A percentile compares a stretch with the other conserved stretches of the same genome.
Evolutionary conservation across 2,888 invertebrate genomes (phyloP).

Genomic region (Sminthurinus aureus): DNA sequence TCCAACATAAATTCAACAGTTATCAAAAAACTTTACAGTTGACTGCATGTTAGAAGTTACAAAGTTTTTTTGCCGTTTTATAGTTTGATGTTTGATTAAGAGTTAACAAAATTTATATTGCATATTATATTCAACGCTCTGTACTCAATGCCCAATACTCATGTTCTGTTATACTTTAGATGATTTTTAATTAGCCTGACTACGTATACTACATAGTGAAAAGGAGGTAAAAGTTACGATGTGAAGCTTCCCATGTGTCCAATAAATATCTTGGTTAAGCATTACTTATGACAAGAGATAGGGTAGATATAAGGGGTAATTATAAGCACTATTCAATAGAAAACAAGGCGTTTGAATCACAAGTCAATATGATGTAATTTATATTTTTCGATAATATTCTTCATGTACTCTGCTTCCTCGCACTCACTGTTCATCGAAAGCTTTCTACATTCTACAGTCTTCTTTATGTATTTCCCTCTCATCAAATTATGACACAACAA

Average conservation of each 20-base stretch:
- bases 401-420: not conserved
- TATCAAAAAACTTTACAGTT: no score
- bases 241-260: not conserved
- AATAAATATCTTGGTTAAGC: slow-evolving; percentile 5
- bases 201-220: not conserved
- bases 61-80: no score
- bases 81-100: no score
- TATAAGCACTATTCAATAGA: slow-evolving; percentile 27
- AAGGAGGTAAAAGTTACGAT: not conserved
- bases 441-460: not conserved
- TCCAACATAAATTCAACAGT: no score
- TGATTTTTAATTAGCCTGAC: not conserved
- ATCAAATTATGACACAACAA: no score
- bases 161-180: not conserved
- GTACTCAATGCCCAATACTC: no score
- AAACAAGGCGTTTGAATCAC: slow-evolving; percentile 33
- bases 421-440: not conserved
- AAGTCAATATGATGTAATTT: slow-evolving; percentile 1
- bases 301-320: slow-evolving; percentile 22
- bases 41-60: no score
- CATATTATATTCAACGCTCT: no score
- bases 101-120: no score
- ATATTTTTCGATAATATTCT: not conserved
- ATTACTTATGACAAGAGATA: slow-evolving; percentile 1
- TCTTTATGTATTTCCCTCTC: no score